Evolutionary conservation across 2,113 vertebrate genomes (phyloP).

Genomic region (Toxotes jaculatrix): DNA sequence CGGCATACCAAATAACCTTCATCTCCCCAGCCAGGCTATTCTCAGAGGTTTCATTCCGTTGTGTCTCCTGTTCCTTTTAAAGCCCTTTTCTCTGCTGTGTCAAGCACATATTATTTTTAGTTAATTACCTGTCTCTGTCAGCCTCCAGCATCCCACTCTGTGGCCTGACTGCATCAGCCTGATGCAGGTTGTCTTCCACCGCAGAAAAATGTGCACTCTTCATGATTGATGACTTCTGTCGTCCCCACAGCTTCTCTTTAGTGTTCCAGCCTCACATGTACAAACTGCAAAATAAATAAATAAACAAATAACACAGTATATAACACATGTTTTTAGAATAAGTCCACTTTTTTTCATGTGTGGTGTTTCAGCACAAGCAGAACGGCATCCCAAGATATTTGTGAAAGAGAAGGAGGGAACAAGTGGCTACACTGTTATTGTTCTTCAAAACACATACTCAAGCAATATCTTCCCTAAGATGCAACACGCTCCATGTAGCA

Average conservation of each 20-base stretch:
- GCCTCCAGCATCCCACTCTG: conserved; percentile 52
- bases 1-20: conserved; percentile 60
- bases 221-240: conserved; percentile 80
- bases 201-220: conserved; percentile 63
- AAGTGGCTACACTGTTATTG: background rate
- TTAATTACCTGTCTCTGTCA: conserved; percentile 75
- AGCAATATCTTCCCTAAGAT: conserved; percentile 19
- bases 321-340: conserved; percentile 64
- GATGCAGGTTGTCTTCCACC: conserved; percentile 66
- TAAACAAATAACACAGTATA: conserved; percentile 43
- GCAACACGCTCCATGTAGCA: conserved; percentile 44
- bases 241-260: conserved; percentile 48
- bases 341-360: conserved; percentile 19
- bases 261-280: conserved; percentile 59
- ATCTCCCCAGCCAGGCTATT: conserved; percentile 51
- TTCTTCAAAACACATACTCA: conserved; percentile 5
- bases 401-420: background rate
- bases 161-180: conserved; percentile 55
- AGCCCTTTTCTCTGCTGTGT: conserved; percentile 51
- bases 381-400: conserved; percentile 28
- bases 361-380: conserved; percentile 2
- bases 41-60: conserved; percentile 39
- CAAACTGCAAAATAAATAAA: conserved; percentile 18
- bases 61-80: conserved; percentile 41
- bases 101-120: conserved; percentile 74